Evolutionary conservation across 2,888 invertebrate species (phyloP).

Genomic region (Acleris cristana): DNA sequence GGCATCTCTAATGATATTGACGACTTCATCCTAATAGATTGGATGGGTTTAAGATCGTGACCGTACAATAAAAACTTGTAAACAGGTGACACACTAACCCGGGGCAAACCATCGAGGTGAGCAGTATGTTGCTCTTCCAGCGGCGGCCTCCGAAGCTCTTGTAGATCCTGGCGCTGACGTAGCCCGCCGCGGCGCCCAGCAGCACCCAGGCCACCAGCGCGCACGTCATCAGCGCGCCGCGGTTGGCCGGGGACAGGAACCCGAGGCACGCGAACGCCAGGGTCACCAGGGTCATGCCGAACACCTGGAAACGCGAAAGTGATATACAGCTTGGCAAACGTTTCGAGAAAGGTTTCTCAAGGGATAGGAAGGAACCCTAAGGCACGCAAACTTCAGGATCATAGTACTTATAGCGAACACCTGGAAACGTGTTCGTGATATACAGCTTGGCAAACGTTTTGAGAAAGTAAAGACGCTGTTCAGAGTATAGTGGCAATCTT

Average conservation of each 20-base stretch:
- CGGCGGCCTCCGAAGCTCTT: constrained; percentile 99
- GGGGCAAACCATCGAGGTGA: constrained; percentile 98
- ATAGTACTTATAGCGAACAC: constrained; percentile 94
- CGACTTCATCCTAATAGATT: no score
- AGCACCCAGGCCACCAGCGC: constrained; percentile 98
- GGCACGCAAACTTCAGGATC: constrained; percentile 97
- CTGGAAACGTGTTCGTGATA: constrained; percentile 45
- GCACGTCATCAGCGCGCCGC: constrained; percentile 99
- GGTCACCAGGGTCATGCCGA: constrained; percentile 97
- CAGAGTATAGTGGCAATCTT: neutral
- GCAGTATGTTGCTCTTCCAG: constrained; percentile 98
- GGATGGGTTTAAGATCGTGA: no score
- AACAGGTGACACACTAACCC: constrained; percentile 86
- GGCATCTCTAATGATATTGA: no score
- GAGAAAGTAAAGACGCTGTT: neutral
- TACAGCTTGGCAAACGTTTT: neutral
- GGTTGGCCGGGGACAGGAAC: constrained; percentile 98
- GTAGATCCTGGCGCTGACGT: constrained; percentile 97
- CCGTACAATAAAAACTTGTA: no score
- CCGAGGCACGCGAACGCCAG: constrained; percentile 99
- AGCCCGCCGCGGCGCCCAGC: constrained; percentile 98
- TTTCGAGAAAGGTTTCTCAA: constrained; percentile 58
- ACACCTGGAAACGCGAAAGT: constrained; percentile 67
- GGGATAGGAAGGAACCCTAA: constrained; percentile 98
- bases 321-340: neutral